Conservation (phyloP, 2,888 invertebrate genomes). For the Pantelozetes paolii region DNA sequence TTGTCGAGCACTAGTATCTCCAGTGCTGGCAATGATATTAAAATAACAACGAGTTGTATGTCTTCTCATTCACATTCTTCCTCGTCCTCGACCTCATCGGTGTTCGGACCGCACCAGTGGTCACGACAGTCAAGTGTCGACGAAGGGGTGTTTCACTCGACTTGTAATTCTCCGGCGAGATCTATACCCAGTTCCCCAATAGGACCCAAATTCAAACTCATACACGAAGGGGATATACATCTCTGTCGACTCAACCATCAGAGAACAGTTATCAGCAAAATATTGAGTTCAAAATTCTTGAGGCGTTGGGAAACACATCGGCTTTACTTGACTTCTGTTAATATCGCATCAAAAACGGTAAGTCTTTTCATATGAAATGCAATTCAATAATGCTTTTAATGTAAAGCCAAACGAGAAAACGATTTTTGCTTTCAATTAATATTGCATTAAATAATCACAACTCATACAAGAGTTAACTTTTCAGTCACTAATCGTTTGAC, state of each 20-base stretch:
- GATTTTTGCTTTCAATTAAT: neutral
- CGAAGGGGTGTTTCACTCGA: conserved; percentile 39
- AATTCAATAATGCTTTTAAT: neutral
- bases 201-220: conserved; percentile 60
- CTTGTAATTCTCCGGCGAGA: conserved; percentile 40
- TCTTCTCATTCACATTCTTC: neutral
- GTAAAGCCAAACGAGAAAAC: neutral
- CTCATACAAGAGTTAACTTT: neutral
- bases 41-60: neutral
- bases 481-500: neutral
- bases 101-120: neutral
- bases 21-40: neutral
- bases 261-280: conserved; percentile 71
- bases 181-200: conserved; percentile 45
- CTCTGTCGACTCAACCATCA: conserved; percentile 73
- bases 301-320: conserved; percentile 73
- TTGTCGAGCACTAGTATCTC: neutral
- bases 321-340: conserved; percentile 64
- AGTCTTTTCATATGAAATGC: conserved; percentile 51
- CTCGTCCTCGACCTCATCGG: conserved; percentile 12
- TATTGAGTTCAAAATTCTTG: conserved; percentile 70
- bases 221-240: conserved; percentile 67
- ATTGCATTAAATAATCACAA: neutral
- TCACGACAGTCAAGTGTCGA: conserved; percentile 36
- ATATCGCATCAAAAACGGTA: conserved; percentile 69